These are phyloP conservation scores for Crypturellus undulatus DNA, from an alignment of 2,113 vertebrate genomes.

Conservation along the genomic window DNA sequence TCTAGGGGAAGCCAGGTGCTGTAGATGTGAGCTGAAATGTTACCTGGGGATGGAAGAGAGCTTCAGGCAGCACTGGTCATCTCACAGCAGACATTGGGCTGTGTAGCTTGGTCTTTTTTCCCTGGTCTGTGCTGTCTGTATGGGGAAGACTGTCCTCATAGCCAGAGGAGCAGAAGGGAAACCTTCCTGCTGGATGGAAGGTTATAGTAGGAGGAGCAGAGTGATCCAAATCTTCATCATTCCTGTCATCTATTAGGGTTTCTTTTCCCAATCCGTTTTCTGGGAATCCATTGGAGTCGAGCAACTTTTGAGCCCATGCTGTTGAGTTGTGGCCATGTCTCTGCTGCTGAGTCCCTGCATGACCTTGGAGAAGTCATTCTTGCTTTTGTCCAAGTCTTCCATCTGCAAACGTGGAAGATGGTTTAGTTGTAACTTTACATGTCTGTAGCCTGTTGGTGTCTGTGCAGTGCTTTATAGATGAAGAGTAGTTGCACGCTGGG, in stretches of 20 bases:
- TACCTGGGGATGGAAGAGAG: background rate
- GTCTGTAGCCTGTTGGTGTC: background rate
- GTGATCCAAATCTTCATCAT: background rate
- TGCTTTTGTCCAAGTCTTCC: background rate
- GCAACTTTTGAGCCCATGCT: background rate
- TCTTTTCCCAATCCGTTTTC: background rate
- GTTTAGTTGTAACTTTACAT: background rate
- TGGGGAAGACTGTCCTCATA: background rate
- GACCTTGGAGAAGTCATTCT: conserved; percentile 48
- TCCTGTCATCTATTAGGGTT: fast-evolving
- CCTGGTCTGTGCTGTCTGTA: background rate
- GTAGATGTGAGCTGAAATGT: background rate
- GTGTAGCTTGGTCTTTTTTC: background rate
- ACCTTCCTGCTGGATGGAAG: fast-evolving
- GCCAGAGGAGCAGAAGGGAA: background rate
- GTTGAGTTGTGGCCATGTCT: background rate
- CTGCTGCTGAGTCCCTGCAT: background rate
- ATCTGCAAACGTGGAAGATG: background rate
- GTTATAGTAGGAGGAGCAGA: background rate
- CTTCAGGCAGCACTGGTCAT: background rate
- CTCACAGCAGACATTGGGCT: background rate
- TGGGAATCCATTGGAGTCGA: background rate
- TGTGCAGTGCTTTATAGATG: background rate
- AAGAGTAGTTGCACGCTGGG: background rate
- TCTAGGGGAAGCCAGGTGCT: background rate